phyloP scores from a whole-genome alignment of 2,888 invertebrate genomes.

The Amphimallon solstitiale region DNA sequence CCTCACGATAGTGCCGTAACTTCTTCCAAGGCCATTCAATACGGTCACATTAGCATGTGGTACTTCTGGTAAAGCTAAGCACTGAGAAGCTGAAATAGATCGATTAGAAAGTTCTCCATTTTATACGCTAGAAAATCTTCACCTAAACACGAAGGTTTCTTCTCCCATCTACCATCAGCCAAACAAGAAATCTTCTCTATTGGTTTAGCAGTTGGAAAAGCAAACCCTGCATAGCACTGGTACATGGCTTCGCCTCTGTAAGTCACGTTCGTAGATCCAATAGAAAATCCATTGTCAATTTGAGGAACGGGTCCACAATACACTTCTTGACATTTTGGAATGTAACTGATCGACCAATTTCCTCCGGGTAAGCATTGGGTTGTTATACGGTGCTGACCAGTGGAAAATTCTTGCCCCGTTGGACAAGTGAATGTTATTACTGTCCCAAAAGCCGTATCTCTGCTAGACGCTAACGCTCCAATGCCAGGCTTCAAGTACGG shows the following conservation, averaged over 20 bases:
- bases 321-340: conserved; percentile 94
- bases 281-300: conserved; percentile 97
- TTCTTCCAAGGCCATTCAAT: conserved; percentile 89
- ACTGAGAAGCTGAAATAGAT: conserved; percentile 81
- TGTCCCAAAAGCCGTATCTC: conserved; percentile 93
- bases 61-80: conserved; percentile 86
- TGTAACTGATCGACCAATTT: conserved; percentile 91
- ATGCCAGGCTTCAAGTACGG: conserved; percentile 84
- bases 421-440: conserved; percentile 91
- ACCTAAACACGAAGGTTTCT: conserved; percentile 90
- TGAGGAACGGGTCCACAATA: conserved; percentile 98
- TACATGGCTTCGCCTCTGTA: conserved; percentile 93
- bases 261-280: conserved; percentile 94
- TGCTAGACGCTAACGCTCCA: conserved; percentile 88
- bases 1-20: conserved; percentile 92
- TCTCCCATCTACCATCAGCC: conserved; percentile 91
- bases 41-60: conserved; percentile 87
- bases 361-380: conserved; percentile 90
- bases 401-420: conserved; percentile 92
- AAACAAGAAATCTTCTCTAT: conserved; percentile 90
- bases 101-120: conserved; percentile 18
- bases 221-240: conserved; percentile 96
- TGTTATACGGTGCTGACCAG: conserved; percentile 83
- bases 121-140: conserved; percentile 44
- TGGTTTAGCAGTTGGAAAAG: conserved; percentile 87